Conservation (phyloP, 2,888 invertebrate species). For the Torymus auratus region DNA sequence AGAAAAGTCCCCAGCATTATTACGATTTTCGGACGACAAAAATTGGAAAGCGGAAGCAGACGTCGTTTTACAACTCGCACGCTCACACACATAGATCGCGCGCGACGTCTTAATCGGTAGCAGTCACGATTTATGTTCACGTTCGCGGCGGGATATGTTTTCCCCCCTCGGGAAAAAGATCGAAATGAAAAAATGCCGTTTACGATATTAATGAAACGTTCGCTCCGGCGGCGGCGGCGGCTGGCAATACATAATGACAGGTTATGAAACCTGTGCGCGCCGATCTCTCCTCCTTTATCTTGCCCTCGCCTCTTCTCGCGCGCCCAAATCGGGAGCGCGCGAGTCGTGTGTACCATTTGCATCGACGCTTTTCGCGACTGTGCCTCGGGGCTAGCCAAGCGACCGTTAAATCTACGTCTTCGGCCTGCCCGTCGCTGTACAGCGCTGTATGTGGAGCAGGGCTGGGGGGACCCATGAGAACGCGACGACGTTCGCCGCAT, state of each 20-base stretch:
- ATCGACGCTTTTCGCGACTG: slow-evolving; percentile 27
- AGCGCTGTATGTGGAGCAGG: no score
- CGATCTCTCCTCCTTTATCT: slow-evolving; percentile 9
- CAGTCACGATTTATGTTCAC: neutral
- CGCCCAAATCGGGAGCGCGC: slow-evolving; percentile 25
- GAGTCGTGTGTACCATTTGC: slow-evolving; percentile 10
- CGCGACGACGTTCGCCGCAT: neutral
- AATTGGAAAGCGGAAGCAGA: neutral
- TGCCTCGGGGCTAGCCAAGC: slow-evolving; percentile 21
- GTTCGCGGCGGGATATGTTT: neutral
- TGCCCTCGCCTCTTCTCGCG: neutral
- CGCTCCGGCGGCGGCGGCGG: no score
- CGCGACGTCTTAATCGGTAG: neutral
- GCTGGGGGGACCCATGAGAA: slow-evolving; percentile 31
- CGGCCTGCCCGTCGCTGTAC: neutral
- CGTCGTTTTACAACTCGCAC: neutral
- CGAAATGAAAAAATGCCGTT: slow-evolving; percentile 11
- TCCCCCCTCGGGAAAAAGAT: neutral
- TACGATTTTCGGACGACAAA: neutral
- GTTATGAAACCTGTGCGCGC: slow-evolving; percentile 25
- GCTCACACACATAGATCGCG: no score
- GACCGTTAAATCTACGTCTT: neutral
- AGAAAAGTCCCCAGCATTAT: neutral
- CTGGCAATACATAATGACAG: slow-evolving; percentile 13
- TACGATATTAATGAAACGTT: slow-evolving; percentile 31